Evolutionary conservation across 2,113 vertebrate genomes (phyloP), one percentile per base, ranked within the genome.

Genomic region (Peromyscus maniculatus): DNA sequence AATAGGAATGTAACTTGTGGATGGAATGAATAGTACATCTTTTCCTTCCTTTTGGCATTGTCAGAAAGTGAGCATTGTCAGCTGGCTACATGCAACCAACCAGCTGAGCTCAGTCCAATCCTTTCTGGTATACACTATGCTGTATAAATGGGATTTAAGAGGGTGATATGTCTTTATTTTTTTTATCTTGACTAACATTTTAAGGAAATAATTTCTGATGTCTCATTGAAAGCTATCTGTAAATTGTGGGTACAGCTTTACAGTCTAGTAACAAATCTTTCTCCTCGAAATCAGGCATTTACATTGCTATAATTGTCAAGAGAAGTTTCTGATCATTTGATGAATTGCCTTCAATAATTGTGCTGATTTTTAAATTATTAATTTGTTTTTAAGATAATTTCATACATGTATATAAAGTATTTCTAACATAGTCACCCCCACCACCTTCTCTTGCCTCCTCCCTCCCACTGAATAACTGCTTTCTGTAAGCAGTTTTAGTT

Each of bases 301-400:
- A 43, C 93, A 79, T 33, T 95, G 93, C 26, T 90, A 49, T 43
- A 83, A 93, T n/a, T 93, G 77, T 55, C 55, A 39, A 92, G 28
- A 91, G 17, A 69, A 86, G 0, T n/a, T 88, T 91, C 36, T 90
- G 46, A 91, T 36, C 87, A 87, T 91, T 96, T 78, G 64, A 59
- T 79, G 55, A 95, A 21, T 22, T 36, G 1, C 31, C 62, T 79
- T 91, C 26, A 80, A 55, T 49, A 59, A 52, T 15, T 12, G 9
- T 66, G 13, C 31, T 87, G 1, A 43, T 22, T 87, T 49, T 49
- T 36, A 64, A 31, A 64, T 10, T 84, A 28, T 67, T 31, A 46
- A 49, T 49, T 67, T 24, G 7, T 28, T 67, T 84, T 67, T 31
- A 28, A 28, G 28, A 46, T 49, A 67, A 67, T 67, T 87, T 67